Evolutionary conservation across 2,113 vertebrate genomes (phyloP).

Genomic region (Forbesichthys agassizii): DNA sequence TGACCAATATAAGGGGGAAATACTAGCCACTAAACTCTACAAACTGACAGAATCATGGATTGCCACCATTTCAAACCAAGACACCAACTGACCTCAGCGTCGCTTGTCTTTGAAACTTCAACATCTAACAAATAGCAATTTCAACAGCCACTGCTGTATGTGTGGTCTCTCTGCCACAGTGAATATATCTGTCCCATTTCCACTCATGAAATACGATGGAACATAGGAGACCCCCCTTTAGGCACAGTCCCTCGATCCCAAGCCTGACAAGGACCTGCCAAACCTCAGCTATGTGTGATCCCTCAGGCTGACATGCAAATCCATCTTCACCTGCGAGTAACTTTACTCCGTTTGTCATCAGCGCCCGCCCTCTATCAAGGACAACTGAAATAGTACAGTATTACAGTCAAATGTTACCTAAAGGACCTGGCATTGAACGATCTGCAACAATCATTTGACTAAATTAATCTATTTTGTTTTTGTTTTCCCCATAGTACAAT

Average conservation of each 20-base stretch:
- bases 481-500: not conserved
- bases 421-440: constrained; percentile 33
- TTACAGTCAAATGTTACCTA: constrained; percentile 25
- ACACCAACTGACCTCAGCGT: not conserved
- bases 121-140: constrained; percentile 44
- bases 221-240: constrained; percentile 48
- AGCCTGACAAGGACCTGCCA: constrained; percentile 70
- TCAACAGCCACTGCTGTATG: constrained; percentile 43
- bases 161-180: constrained; percentile 39
- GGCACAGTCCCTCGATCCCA: constrained; percentile 56
- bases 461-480: not conserved
- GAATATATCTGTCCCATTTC: constrained; percentile 54
- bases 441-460: not conserved
- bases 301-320: constrained; percentile 70
- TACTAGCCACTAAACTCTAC: not conserved
- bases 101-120: constrained; percentile 46
- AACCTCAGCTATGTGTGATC: constrained; percentile 64
- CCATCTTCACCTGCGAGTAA: constrained; percentile 66
- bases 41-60: constrained; percentile 17
- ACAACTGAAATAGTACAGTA: constrained; percentile 61
- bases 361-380: constrained; percentile 65
- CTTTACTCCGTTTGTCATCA: constrained; percentile 59
- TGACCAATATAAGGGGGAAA: not conserved
- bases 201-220: constrained; percentile 33
- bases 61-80: constrained; percentile 26